These are phyloP conservation scores for Microtus pennsylvanicus DNA, from an alignment of 2,113 vertebrate genomes.

Conservation along the genomic window DNA sequence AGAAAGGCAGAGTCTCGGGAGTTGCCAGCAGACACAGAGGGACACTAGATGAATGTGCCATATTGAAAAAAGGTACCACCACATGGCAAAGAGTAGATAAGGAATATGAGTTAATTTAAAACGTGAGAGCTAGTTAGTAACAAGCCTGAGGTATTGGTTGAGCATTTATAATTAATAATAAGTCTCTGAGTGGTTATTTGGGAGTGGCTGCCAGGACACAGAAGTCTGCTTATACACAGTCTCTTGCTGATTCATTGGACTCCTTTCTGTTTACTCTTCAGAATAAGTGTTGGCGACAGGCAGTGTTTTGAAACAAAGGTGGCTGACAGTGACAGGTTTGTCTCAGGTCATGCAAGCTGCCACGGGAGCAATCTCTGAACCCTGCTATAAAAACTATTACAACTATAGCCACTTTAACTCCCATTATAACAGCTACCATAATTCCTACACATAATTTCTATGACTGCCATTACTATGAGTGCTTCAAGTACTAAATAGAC, in stretches of 20 bases:
- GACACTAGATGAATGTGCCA: neutral
- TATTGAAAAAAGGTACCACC: neutral
- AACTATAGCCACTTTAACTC: fast-evolving
- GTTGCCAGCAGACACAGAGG: neutral
- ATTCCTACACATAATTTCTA: neutral
- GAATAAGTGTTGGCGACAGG: neutral
- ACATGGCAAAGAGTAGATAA: neutral
- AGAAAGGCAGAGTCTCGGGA: neutral
- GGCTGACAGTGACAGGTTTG: fast-evolving
- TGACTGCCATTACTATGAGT: neutral
- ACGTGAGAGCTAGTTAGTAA: neutral
- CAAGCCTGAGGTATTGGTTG: neutral
- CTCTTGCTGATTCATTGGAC: neutral
- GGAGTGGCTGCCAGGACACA: neutral
- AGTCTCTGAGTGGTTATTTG: neutral
- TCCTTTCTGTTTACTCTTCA: neutral
- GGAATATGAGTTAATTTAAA: neutral
- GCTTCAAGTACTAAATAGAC: too few relatives aligned
- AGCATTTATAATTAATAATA: neutral
- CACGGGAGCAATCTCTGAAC: neutral
- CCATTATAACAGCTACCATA: neutral
- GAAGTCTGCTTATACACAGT: neutral
- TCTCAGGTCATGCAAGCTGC: neutral
- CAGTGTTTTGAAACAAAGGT: neutral
- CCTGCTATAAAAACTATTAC: neutral